Evolutionary conservation across 2,113 vertebrate genomes (phyloP).

Genomic region (Calypte anna): DNA sequence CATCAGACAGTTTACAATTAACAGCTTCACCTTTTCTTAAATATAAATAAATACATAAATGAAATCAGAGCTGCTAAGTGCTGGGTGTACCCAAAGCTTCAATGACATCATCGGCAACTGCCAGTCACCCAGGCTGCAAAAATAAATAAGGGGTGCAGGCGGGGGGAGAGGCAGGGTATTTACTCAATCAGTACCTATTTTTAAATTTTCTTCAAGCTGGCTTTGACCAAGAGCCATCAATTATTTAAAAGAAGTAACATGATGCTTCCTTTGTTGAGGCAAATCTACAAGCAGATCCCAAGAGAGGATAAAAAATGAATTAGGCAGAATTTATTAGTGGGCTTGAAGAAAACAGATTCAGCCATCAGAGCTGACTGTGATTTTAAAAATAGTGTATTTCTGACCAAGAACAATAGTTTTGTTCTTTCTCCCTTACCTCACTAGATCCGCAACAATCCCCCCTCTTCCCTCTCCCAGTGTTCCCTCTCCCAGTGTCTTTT

Average conservation of each 20-base stretch:
- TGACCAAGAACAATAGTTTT: slow-evolving; percentile 56
- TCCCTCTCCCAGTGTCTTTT: slow-evolving; percentile 24
- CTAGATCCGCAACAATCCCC: slow-evolving; percentile 34
- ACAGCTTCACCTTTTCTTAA: slow-evolving; percentile 65
- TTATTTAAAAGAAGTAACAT: slow-evolving; percentile 99
- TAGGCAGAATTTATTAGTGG: slow-evolving; percentile 96
- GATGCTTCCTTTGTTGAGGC: slow-evolving; percentile 99
- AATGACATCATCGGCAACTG: slow-evolving; percentile 55
- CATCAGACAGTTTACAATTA: slow-evolving; percentile 63
- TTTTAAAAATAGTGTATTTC: slow-evolving; percentile 72
- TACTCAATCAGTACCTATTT: slow-evolving; percentile 90
- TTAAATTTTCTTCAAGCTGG: slow-evolving; percentile 88
- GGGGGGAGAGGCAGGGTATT: slow-evolving; percentile 60
- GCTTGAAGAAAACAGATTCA: slow-evolving; percentile 85
- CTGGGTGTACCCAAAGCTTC: slow-evolving; percentile 44
- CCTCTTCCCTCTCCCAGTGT: neutral
- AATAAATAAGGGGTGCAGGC: slow-evolving; percentile 36
- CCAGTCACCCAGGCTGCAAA: slow-evolving; percentile 49
- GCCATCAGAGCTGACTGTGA: slow-evolving; percentile 70
- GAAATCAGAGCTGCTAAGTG: slow-evolving; percentile 59
- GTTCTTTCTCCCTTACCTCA: slow-evolving; percentile 10
- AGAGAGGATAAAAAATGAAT: slow-evolving; percentile 99
- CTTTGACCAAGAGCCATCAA: slow-evolving; percentile 90
- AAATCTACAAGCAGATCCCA: slow-evolving; percentile 94
- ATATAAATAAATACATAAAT: slow-evolving; percentile 64